Evolutionary conservation across 1,140 invertebrate genomes (phyloP), one percentile per base, ranked within the genome.

Genomic region (Doryteuthis pealeii): DNA sequence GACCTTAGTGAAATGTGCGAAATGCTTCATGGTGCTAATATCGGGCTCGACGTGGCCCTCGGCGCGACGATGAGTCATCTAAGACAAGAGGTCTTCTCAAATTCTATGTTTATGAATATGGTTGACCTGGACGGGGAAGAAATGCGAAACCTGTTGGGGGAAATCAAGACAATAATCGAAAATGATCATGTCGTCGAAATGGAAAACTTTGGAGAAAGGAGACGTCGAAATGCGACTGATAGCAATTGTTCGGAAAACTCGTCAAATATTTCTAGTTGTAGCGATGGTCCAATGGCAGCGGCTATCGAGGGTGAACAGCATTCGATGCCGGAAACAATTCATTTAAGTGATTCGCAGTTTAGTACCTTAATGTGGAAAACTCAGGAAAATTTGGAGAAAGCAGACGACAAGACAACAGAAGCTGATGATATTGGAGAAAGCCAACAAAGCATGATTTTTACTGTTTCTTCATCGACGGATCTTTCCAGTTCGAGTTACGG

Each of bases 371-470:
- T 14, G 26, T 22, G 26, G 26, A 28, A 62, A n/a, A 8, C 12
- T n/a, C 5, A 12, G 26, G 10, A 62, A 6, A 62, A 22, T n/a
- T 62, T 62, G 54, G 26, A 62, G 22, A 28, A 62, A 12, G 54
- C 54, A n/a, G 6, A 62, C 26, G 10, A 62, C 22, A n/a, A n/a
- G n/a, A 62, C 12, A 12, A 62, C 10, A 15, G 54, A 62, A 62
- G 18, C 18, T 62, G 26, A 62, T 12, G 26, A 62, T 62, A 28
- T 5, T 6, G 26, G 18, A 22, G 54, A 62, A 22, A 62, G 18
- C 54, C 54, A 62, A 5, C 54, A 62, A 62, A 62, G 54, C 26
- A 62, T 62, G 54, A 62, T 62, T n/a, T 62, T 62, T 22, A 62
- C 54, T 62, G 54, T 62, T 12, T 62, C 54, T 22, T 28, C 54